Conservation (phyloP, 1,140 invertebrate species). For the Bombus waltoni region DNA sequence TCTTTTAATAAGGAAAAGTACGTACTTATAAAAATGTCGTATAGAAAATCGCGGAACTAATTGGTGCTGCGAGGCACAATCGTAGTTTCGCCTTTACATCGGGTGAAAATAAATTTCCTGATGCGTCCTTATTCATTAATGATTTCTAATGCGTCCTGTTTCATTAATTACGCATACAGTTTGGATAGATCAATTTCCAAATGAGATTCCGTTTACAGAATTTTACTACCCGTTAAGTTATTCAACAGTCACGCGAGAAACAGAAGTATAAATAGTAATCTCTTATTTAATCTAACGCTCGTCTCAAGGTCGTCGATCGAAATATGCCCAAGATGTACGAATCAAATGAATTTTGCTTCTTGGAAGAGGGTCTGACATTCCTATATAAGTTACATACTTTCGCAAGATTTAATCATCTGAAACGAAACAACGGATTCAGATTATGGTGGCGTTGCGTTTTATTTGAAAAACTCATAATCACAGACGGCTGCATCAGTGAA, state of each 20-base stretch:
- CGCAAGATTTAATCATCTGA: slow-evolving; percentile 16
- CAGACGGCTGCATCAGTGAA: slow-evolving; percentile 12
- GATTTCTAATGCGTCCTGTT: slow-evolving; percentile 9
- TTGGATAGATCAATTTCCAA: neutral
- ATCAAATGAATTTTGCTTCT: neutral
- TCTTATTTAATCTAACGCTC: neutral
- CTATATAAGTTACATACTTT: neutral
- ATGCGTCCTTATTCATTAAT: neutral
- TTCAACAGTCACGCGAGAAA: neutral
- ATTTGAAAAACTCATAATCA: slow-evolving; percentile 46
- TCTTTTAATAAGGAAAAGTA: neutral
- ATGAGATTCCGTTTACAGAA: neutral
- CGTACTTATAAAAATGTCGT: neutral
- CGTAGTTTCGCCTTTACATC: too few species aligned
- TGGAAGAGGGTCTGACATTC: neutral
- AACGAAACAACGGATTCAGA: neutral
- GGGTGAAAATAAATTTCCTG: neutral
- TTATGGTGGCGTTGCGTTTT: slow-evolving; percentile 17
- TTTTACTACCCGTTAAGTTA: slow-evolving; percentile 17
- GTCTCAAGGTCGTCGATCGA: slow-evolving; percentile 3
- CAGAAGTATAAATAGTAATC: neutral
- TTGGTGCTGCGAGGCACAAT: slow-evolving; percentile 9
- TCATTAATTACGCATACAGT: slow-evolving; percentile 17
- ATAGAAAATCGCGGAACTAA: slow-evolving; percentile 26
- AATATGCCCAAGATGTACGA: neutral